Base-by-base conservation (phyloP, 2,797 vertebrate genomes). In the Chaenodraco wilsoni region DNA sequence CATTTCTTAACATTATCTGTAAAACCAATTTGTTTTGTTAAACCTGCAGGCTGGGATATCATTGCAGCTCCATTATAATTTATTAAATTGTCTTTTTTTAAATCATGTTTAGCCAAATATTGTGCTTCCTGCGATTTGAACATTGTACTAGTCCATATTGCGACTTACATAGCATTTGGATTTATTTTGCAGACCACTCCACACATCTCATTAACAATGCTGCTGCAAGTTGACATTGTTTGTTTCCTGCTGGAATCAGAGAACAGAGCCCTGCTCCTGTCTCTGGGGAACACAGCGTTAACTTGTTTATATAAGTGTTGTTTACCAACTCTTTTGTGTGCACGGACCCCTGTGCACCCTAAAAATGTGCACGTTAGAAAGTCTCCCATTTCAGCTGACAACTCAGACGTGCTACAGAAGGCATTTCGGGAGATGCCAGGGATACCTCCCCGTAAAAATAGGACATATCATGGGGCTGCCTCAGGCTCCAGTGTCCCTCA, bases 381-480 rank as follows among this genome's bases (percentile, higher is more conserved):
- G 72, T 89, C 79, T 93, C 91, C 61, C 9, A 74, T 92, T 92
- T 87, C 89, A 91, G 91, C 74, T 69, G 87, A 91, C 87, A 73
- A 87, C 82, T 62, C 57, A 76, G 78, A 78, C 76, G 83, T 27
- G 59, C 72, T 67, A 83, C 77, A 81, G 74, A 73, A 76, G 73
- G 72, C 10, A 8, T 71, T 71, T 72, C 69, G 74, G 78, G 72
- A 71, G 81, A 90, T 91, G 89, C 87, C 91, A 89, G 78, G 71
- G 86, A 94, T 93, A 85, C 90, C 81, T 84, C 71, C 19, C 49
- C 1, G 45, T 88, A 92, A 90, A 95, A 94, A 94, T 94, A 94
- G 93, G 87, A 81, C 75, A 62, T 82, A 87, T 91, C 89, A 87
- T 69, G 59, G 81, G 89, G 76, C 73, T 65, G 78, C 84, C 85